Evolutionary conservation across 2,888 invertebrate genomes (phyloP).

Genomic region (Atethmia centrago): DNA sequence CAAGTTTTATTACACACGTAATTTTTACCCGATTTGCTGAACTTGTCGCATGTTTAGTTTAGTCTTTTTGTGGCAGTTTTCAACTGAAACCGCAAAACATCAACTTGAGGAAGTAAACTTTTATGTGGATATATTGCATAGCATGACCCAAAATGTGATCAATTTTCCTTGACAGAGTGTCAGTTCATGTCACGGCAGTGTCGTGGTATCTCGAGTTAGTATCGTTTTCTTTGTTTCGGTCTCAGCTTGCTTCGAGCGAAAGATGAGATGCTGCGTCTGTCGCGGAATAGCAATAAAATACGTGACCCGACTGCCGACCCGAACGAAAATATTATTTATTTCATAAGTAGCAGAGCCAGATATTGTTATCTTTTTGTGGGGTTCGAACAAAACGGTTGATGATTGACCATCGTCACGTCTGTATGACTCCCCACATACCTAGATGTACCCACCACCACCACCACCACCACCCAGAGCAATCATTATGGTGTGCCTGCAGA

Average conservation of each 20-base stretch:
- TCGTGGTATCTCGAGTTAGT: not conserved
- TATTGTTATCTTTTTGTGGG: conserved; percentile 21
- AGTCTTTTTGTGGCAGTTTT: not conserved
- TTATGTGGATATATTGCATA: too few relatives aligned
- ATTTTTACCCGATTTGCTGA: not conserved
- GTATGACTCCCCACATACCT: too few relatives aligned
- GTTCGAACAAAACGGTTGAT: conserved; percentile 1
- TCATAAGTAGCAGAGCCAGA: conserved; percentile 4
- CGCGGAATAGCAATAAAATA: conserved; percentile 49
- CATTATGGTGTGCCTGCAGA: not conserved
- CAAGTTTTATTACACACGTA: not conserved
- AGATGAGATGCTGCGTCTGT: conserved; percentile 37
- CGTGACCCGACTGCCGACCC: conserved; percentile 46
- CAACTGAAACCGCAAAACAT: not conserved
- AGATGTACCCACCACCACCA: too few relatives aligned
- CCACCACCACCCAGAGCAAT: not conserved
- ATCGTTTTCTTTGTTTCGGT: conserved; percentile 2
- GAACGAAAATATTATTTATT: conserved; percentile 14
- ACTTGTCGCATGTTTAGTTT: not conserved
- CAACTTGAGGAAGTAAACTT: not conserved
- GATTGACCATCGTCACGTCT: too few relatives aligned
- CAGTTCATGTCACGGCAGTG: conserved; percentile 2
- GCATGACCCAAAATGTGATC: not conserved
- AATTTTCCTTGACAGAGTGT: not conserved
- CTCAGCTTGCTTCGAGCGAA: not conserved